Evolutionary conservation across 2,797 vertebrate species (phyloP).

Genomic region (Nasua narica): DNA sequence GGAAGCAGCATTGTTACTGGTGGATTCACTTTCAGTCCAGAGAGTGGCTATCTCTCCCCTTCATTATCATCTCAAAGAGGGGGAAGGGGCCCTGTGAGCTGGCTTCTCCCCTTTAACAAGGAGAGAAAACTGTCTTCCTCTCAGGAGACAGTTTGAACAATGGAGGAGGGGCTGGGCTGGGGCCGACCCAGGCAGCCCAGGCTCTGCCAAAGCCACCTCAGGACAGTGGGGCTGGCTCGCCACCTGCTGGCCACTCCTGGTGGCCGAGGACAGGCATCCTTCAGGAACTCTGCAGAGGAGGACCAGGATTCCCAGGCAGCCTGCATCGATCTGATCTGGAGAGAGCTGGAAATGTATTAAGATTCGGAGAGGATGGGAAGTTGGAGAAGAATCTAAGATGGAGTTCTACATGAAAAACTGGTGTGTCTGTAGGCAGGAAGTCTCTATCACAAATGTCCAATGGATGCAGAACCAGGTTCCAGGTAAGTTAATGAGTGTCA

Average conservation of each 20-base stretch:
- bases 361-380: background rate
- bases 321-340: background rate
- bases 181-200: background rate
- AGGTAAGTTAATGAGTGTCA: background rate
- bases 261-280: too few relatives aligned
- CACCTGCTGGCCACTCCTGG: conserved; percentile 77
- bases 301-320: background rate
- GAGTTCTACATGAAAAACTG: background rate
- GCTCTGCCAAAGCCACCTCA: background rate
- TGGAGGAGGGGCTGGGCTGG: background rate
- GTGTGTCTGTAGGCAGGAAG: background rate
- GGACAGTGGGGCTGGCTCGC: conserved; percentile 66
- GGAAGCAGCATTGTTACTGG: background rate
- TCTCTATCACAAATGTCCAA: background rate
- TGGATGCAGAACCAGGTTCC: background rate
- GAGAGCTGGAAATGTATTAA: background rate
- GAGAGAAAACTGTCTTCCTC: background rate
- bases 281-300: background rate
- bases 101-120: background rate
- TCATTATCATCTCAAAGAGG: conserved; percentile 58
- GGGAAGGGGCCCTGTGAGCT: background rate
- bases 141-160: conserved; percentile 16
- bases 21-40: background rate
- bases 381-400: background rate
- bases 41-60: background rate